Base-by-base conservation (phyloP, 2,888 invertebrate genomes). In the Spatulosminthurus flaviceps region DNA sequence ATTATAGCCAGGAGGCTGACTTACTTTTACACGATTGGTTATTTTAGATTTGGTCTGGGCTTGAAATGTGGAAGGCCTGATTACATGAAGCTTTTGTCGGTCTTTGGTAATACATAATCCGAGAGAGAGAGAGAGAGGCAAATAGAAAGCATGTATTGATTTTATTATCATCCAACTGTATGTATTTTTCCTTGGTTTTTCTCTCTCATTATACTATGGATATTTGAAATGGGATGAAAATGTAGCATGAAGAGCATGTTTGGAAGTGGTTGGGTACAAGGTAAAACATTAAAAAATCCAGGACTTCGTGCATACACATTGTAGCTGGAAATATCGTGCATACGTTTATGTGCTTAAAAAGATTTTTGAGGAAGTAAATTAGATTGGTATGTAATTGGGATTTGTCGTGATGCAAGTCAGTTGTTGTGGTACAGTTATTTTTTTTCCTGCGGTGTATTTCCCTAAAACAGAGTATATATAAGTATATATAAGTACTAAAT, bases 331-430 rank as follows among this genome's bases (percentile, higher is more conserved):
- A n/a, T n/a, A n/a, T n/a, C n/a, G n/a, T n/a, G n/a, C n/a, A n/a
- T n/a, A n/a, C n/a, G n/a, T n/a, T n/a, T n/a, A n/a, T n/a, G n/a
- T n/a, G n/a, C n/a, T n/a, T 26, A 19, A 21, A n/a, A 70, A n/a
- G 34, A 41, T 11, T 43, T 72, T 72, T 42, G 21, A 29, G 75
- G 70, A 51, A 61, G 28, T 60, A 71, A 79, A 79, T 79, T 79
- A 71, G 79, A 79, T 79, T 77, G 77, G 72, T 77, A 67, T 81
- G 81, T 83, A 83, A 83, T 83, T 83, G 83, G 81, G 79, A 81
- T 81, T 83, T 83, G 83, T 83, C 83, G 83, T 83, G 83, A 81
- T 76, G 41, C 43, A 67, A 76, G 76, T 67, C 76, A 67, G 67
- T 76, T 43, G 67, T 76, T 43, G 67, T 42, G 9, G 24, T 64